These are phyloP conservation scores for Odobenus rosmarus DNA, from an alignment of 2,113 vertebrate species.

Conservation along the genomic window DNA sequence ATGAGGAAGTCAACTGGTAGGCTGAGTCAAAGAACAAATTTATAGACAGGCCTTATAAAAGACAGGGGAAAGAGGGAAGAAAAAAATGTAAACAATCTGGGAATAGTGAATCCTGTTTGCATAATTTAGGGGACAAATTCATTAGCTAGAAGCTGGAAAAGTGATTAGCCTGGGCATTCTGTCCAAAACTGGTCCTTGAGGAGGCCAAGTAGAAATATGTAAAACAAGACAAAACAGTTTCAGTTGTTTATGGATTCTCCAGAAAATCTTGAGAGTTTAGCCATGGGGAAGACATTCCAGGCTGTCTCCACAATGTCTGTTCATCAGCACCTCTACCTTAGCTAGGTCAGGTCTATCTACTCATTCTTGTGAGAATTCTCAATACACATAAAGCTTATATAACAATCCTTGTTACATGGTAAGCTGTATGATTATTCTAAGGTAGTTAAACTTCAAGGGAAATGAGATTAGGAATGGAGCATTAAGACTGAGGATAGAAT, in stretches of 20 bases:
- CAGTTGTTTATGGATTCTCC: not conserved
- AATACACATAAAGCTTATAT: not conserved
- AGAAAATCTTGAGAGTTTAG: not conserved
- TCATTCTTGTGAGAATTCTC: not conserved
- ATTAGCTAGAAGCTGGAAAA: not conserved
- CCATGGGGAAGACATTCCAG: not conserved
- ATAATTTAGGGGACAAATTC: constrained; percentile 4
- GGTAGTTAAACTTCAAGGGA: not conserved
- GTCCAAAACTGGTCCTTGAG: not conserved
- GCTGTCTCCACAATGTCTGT: not conserved
- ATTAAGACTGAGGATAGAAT: not conserved
- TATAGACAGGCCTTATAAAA: not conserved
- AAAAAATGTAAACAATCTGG: not conserved
- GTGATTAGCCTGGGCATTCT: not conserved
- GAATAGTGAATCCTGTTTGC: not conserved
- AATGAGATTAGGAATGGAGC: not conserved
- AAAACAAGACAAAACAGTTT: not conserved
- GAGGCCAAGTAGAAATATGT: not conserved
- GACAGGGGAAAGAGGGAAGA: not conserved
- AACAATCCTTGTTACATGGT: not conserved
- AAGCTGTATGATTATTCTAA: not conserved
- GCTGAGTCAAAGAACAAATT: not conserved
- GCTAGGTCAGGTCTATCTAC: not conserved
- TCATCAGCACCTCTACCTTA: not conserved
- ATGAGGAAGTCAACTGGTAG: not conserved